Conservation (phyloP, 2,797 vertebrate genomes). For the Parotocinclus haroldoi region DNA sequence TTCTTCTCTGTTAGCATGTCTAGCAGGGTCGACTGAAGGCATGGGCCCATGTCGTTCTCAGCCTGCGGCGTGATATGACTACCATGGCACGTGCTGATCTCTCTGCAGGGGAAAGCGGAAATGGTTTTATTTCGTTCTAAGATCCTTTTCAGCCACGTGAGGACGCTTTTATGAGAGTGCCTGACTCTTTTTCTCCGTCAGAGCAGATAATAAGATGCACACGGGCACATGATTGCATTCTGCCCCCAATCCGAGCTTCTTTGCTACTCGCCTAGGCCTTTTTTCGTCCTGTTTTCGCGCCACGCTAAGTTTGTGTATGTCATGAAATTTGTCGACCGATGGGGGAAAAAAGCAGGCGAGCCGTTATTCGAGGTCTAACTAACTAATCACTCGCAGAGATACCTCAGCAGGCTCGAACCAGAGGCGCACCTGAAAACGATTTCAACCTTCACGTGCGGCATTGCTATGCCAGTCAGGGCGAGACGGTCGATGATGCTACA, state of each 20-base stretch:
- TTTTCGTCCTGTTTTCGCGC: too few relatives aligned
- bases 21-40: too few relatives aligned
- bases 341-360: slow-evolving; percentile 8
- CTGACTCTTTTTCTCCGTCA: slow-evolving; percentile 38
- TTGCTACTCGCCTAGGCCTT: background rate
- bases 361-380: slow-evolving; percentile 35
- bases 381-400: background rate
- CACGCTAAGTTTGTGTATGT: too few relatives aligned
- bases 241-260: background rate
- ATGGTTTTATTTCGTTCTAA: background rate
- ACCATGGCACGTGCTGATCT: background rate
- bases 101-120: background rate
- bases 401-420: background rate
- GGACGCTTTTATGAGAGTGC: slow-evolving; percentile 31
- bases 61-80: background rate
- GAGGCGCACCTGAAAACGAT: background rate
- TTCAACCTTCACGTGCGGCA: slow-evolving; percentile 28
- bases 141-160: background rate
- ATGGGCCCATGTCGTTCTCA: too few relatives aligned
- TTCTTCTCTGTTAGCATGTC: too few relatives aligned
- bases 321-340: background rate
- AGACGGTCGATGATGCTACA: slow-evolving; percentile 21
- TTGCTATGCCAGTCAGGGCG: slow-evolving; percentile 26
- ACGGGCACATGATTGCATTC: slow-evolving; percentile 34
- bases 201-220: slow-evolving; percentile 36